Evolutionary conservation across 2,113 vertebrate species (phyloP).

Genomic region (Channa argus): DNA sequence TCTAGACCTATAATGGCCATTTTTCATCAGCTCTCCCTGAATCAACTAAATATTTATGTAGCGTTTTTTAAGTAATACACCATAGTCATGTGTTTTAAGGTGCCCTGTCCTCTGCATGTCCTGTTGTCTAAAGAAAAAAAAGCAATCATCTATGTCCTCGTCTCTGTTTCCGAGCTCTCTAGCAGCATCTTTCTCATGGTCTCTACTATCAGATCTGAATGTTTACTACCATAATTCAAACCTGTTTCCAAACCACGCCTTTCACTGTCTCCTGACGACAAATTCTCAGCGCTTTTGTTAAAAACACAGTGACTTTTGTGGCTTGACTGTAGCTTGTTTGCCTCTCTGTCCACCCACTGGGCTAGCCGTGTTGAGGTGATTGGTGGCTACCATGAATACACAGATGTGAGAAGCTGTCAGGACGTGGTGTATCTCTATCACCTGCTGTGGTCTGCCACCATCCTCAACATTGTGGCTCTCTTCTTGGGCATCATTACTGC

Average conservation of each 20-base stretch:
- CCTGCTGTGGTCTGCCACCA: conserved; percentile 95
- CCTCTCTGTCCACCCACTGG: conserved; percentile 60
- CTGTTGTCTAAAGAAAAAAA: conserved; percentile 37
- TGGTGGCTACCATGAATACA: conserved; percentile 97
- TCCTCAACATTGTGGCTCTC: conserved; percentile 94
- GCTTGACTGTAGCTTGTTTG: conserved; percentile 52
- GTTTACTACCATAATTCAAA: conserved; percentile 36
- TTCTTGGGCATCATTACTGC: conserved; percentile 99
- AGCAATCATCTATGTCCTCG: conserved; percentile 20
- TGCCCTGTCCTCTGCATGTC: conserved; percentile 63
- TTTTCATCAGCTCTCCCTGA: conserved; percentile 52
- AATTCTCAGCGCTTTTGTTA: conserved; percentile 17
- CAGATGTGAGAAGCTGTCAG: conserved; percentile 96
- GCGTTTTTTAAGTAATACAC: conserved; percentile 27
- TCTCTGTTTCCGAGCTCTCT: conserved; percentile 22
- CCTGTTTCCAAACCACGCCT: not conserved
- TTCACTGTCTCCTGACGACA: conserved; percentile 14
- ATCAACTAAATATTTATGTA: conserved; percentile 5
- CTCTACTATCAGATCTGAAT: conserved; percentile 1
- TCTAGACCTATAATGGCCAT: conserved; percentile 68
- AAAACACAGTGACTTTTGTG: conserved; percentile 22
- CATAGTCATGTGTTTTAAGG: conserved; percentile 42
- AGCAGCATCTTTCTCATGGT: conserved; percentile 17
- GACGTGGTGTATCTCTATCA: conserved; percentile 98
- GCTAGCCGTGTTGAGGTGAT: conserved; percentile 83